A percentile compares a stretch with the other conserved stretches of the same genome.
phyloP scores from a whole-genome alignment of 2,888 invertebrate species.

The Conomelus anceps region DNA sequence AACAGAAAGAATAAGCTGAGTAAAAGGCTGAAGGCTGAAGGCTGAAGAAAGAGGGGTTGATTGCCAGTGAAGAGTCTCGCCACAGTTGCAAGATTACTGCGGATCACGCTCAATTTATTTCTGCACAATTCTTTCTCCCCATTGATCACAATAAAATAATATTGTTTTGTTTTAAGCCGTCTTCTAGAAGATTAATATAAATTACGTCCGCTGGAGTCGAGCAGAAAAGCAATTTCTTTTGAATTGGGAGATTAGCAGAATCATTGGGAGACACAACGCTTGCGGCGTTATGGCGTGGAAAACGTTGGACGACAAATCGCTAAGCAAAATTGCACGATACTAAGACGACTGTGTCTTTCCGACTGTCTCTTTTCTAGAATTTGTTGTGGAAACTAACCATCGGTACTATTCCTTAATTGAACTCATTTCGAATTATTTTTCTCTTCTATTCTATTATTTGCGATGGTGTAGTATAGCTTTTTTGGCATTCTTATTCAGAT shows the following conservation, averaged over 20 bases:
- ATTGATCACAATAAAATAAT: constrained; percentile 10
- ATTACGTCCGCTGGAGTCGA: neutral
- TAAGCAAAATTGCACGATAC: neutral
- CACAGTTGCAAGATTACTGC: neutral
- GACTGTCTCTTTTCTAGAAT: neutral
- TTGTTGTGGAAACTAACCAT: neutral
- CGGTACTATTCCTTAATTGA: neutral
- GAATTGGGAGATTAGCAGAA: neutral
- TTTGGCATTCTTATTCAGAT: too few species aligned
- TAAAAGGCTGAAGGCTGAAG: too few species aligned
- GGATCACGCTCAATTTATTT: constrained; percentile 11
- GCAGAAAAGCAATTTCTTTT: neutral
- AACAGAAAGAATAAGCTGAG: neutral
- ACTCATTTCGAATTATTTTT: neutral
- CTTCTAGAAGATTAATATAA: neutral
- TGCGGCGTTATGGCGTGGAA: neutral
- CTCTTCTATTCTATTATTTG: too few species aligned
- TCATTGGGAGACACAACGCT: neutral
- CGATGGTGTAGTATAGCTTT: too few species aligned
- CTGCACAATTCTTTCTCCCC: constrained; percentile 8
- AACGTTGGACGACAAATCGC: neutral
- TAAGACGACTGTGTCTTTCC: neutral
- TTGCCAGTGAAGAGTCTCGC: neutral
- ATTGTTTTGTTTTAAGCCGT: neutral
- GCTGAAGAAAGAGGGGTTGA: neutral